These are phyloP conservation scores for Mastomys natalensis DNA, from an alignment of 2,113 vertebrate genomes.

Conservation along the genomic window DNA sequence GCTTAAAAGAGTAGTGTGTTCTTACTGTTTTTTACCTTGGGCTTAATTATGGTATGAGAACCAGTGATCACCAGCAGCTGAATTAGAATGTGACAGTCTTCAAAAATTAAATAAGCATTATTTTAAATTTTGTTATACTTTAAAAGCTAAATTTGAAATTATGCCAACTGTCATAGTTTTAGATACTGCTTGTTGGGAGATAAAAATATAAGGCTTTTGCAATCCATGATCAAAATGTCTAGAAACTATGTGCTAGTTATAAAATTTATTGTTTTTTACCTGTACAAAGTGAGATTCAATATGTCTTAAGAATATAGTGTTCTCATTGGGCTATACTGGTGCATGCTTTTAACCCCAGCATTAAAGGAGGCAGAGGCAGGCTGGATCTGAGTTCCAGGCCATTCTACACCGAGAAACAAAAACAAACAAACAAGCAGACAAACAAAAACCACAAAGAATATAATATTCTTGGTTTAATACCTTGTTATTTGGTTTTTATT, in stretches of 20 bases:
- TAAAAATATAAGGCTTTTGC: neutral
- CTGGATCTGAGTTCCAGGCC: neutral
- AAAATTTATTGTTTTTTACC: neutral
- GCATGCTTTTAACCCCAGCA: neutral
- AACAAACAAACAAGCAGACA: neutral
- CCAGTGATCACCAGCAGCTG: neutral
- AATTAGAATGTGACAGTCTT: slow-evolving; percentile 10
- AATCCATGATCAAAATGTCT: slow-evolving; percentile 40
- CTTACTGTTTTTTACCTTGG: neutral
- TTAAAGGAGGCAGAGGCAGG: neutral
- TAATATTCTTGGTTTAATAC: slow-evolving; percentile 42
- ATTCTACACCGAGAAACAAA: neutral
- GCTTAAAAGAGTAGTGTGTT: slow-evolving; percentile 22
- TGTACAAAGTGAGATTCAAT: slow-evolving; percentile 19
- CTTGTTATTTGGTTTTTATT: neutral
- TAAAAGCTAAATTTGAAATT: slow-evolving; percentile 53
- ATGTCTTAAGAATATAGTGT: slow-evolving; percentile 32
- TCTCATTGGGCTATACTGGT: neutral
- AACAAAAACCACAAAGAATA: neutral
- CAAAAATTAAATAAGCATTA: neutral
- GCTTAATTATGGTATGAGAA: slow-evolving; percentile 29
- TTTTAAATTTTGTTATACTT: slow-evolving; percentile 47
- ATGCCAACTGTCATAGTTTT: neutral
- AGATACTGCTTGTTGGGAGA: neutral
- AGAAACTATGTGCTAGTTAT: neutral